phyloP scores from a whole-genome alignment of 1,140 invertebrate genomes.

The Caenorhabditis briggsae region DNA sequence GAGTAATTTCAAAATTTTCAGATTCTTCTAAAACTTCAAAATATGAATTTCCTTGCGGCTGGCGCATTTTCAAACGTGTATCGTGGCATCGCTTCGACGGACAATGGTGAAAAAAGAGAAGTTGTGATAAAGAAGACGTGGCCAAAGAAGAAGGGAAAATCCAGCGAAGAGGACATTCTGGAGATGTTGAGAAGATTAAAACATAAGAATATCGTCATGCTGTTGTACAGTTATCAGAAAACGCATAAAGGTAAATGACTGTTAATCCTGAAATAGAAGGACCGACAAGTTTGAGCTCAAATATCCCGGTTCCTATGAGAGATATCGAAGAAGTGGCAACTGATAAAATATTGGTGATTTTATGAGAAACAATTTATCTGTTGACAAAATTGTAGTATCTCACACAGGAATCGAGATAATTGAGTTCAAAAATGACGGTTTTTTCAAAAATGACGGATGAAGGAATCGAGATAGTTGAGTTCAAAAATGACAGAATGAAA shows the following conservation, averaged over 20 bases:
- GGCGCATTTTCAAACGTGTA: constrained; percentile 73
- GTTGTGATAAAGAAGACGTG: constrained; percentile 73
- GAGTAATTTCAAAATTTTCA: background rate
- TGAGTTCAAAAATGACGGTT: too few species aligned
- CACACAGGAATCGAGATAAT: too few species aligned
- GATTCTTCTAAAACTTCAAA: constrained; percentile 62
- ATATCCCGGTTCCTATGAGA: too few species aligned
- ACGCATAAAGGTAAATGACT: background rate
- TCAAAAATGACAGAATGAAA: background rate
- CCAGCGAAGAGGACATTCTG: constrained; percentile 64
- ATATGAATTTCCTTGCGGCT: constrained; percentile 67
- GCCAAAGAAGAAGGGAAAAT: background rate
- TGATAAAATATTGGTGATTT: too few species aligned
- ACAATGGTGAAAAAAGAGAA: background rate
- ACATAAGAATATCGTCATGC: constrained; percentile 71
- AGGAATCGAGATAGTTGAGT: too few species aligned
- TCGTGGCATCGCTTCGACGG: constrained; percentile 49
- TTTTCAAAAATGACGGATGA: too few species aligned
- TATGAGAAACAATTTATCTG: too few species aligned
- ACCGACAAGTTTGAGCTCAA: too few species aligned
- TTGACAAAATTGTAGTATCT: too few species aligned
- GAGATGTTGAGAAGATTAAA: constrained; percentile 62
- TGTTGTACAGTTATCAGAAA: constrained; percentile 67
- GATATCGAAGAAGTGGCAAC: too few species aligned
- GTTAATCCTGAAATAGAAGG: too few species aligned